phyloP scores from a whole-genome alignment of 2,797 vertebrate genomes.

The Chelon auratus region DNA sequence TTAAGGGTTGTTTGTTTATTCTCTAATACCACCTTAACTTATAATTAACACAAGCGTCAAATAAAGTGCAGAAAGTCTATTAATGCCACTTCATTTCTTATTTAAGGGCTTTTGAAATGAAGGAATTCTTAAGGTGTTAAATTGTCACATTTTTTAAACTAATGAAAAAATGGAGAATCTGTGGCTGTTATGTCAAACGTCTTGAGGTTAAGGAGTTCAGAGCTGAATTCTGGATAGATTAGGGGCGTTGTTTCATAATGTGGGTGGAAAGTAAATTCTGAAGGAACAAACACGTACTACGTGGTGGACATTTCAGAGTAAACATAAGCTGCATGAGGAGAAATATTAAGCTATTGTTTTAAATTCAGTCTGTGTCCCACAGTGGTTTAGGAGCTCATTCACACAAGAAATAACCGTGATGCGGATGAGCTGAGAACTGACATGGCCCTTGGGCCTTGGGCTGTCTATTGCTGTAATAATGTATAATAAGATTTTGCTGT shows the following conservation, averaged over 20 bases:
- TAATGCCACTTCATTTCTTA: not conserved
- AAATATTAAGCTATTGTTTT: not conserved
- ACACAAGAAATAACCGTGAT: conserved; percentile 14
- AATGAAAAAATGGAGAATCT: not conserved
- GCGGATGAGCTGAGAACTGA: conserved; percentile 20
- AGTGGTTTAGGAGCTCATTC: conserved; percentile 30
- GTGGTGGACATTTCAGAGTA: too few species aligned
- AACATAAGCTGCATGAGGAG: not conserved
- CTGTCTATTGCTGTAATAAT: conserved; percentile 27
- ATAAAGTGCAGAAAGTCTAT: not conserved
- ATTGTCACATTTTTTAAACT: not conserved
- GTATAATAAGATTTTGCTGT: conserved; percentile 30
- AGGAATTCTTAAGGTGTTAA: not conserved
- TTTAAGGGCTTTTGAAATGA: not conserved
- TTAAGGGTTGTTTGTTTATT: too few species aligned
- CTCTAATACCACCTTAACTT: not conserved
- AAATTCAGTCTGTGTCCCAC: not conserved
- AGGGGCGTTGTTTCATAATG: not conserved
- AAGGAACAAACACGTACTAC: not conserved
- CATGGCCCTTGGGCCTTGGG: conserved; percentile 9
- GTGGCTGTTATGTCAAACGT: too few species aligned
- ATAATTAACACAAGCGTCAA: not conserved
- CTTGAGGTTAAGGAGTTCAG: too few species aligned
- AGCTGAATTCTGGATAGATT: too few species aligned
- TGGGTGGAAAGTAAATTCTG: not conserved